phyloP scores from a whole-genome alignment of 2,113 vertebrate genomes.

The Malurus cyaneus region DNA sequence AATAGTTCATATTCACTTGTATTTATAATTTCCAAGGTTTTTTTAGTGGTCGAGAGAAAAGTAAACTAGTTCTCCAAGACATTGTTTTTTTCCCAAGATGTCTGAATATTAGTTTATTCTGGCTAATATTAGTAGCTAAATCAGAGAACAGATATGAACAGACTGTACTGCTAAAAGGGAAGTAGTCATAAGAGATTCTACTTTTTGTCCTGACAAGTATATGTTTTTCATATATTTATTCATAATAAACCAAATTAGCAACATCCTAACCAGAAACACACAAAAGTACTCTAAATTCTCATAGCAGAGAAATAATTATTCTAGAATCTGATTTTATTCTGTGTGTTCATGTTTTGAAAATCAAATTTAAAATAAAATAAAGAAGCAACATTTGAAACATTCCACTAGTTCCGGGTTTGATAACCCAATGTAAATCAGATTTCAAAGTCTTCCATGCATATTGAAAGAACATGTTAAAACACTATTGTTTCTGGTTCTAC shows the following conservation, averaged over 20 bases:
- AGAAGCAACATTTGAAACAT: not conserved
- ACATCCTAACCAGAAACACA: not conserved
- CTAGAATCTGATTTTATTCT: not conserved
- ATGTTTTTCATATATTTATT: not conserved
- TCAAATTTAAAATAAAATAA: not conserved
- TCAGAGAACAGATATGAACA: not conserved
- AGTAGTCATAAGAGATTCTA: not conserved
- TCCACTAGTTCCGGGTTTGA: not conserved
- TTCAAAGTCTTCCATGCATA: not conserved
- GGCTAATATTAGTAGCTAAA: not conserved
- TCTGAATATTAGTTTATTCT: not conserved
- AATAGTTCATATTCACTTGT: not conserved
- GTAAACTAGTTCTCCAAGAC: not conserved
- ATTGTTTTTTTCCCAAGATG: not conserved
- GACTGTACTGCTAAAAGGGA: not conserved
- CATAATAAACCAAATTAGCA: not conserved
- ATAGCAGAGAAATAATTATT: not conserved
- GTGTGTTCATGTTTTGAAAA: not conserved
- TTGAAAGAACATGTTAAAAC: not conserved
- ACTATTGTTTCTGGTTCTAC: not conserved
- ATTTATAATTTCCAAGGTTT: not conserved
- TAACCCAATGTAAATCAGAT: not conserved
- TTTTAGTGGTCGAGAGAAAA: not conserved
- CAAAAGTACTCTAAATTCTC: not conserved
- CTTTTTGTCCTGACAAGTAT: not conserved